These are phyloP conservation scores for Cheilosia soror DNA, from an alignment of 2,888 invertebrate species.

Conservation along the genomic window DNA sequence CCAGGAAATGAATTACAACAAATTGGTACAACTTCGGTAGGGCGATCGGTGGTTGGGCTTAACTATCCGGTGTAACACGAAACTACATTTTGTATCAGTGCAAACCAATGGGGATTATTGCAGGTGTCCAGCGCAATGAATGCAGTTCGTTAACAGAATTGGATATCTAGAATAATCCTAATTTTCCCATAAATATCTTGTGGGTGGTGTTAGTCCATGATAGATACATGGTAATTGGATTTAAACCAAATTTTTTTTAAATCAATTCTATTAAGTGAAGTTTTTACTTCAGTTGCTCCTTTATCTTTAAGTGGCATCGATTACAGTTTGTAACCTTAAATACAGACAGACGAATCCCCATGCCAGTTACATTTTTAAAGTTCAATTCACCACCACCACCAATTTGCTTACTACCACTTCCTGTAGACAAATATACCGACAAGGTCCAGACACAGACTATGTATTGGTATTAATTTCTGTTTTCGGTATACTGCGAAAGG, in stretches of 20 bases:
- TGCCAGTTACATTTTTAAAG: too few species aligned
- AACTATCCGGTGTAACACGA: slow-evolving; percentile 54
- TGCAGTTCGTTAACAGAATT: slow-evolving; percentile 48
- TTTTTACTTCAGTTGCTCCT: too few species aligned
- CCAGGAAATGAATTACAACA: slow-evolving; percentile 69
- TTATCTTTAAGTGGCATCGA: too few species aligned
- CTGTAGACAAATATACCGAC: slow-evolving; percentile 12
- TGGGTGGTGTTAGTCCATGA: slow-evolving; percentile 1
- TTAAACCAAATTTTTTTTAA: neutral
- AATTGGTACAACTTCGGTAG: slow-evolving; percentile 45
- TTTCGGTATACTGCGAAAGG: slow-evolving; percentile 29
- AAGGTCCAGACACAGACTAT: slow-evolving; percentile 37
- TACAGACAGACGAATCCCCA: too few species aligned
- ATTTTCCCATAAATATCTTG: slow-evolving; percentile 24
- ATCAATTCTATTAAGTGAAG: too few species aligned
- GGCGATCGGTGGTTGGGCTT: slow-evolving; percentile 13
- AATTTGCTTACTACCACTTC: slow-evolving; percentile 6
- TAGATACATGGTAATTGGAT: slow-evolving; percentile 3
- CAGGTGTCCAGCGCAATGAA: slow-evolving; percentile 66
- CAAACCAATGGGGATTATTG: slow-evolving; percentile 66
- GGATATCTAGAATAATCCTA: slow-evolving; percentile 32
- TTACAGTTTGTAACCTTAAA: too few species aligned
- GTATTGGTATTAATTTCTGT: slow-evolving; percentile 64
- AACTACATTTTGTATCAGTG: slow-evolving; percentile 69
- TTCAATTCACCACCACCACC: neutral